phyloP scores from a whole-genome alignment of 2,113 vertebrate species.

The Pluvialis apricaria region DNA sequence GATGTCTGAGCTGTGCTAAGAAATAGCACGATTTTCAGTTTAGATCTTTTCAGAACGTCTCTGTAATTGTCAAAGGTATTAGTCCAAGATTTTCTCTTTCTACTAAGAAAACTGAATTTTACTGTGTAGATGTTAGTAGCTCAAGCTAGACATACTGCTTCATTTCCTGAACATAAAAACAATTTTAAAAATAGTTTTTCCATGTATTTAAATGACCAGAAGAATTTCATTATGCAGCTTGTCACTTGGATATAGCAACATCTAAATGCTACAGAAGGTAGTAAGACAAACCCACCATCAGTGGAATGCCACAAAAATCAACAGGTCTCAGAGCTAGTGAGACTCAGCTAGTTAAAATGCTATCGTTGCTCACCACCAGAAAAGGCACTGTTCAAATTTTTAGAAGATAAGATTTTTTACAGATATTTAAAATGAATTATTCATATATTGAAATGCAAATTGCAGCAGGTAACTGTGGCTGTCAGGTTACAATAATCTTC shows the following conservation, averaged over 20 bases:
- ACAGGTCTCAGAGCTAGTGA: not conserved
- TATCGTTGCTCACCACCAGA: not conserved
- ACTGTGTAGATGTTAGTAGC: not conserved
- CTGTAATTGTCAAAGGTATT: not conserved
- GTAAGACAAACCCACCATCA: not conserved
- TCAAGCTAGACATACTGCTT: not conserved
- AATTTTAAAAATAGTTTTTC: not conserved
- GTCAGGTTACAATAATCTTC: not conserved
- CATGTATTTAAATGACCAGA: not conserved
- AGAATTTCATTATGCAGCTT: not conserved
- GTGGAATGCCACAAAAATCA: not conserved
- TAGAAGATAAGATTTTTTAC: not conserved
- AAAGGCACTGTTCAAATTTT: not conserved
- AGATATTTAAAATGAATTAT: not conserved
- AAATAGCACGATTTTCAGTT: not conserved
- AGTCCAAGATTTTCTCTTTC: not conserved
- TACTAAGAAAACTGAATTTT: not conserved
- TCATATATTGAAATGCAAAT: conserved; percentile 1
- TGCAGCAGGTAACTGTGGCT: not conserved
- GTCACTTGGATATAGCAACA: not conserved
- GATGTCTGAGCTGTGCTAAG: not conserved
- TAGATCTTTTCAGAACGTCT: not conserved
- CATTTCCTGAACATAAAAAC: not conserved
- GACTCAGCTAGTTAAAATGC: not conserved
- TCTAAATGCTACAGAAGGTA: not conserved